Percentiles rank a stretch among this genome's conserved stretches.
These are phyloP conservation scores for Perognathus longimembris DNA, from an alignment of 2,113 vertebrate genomes.

Conservation along the genomic window DNA sequence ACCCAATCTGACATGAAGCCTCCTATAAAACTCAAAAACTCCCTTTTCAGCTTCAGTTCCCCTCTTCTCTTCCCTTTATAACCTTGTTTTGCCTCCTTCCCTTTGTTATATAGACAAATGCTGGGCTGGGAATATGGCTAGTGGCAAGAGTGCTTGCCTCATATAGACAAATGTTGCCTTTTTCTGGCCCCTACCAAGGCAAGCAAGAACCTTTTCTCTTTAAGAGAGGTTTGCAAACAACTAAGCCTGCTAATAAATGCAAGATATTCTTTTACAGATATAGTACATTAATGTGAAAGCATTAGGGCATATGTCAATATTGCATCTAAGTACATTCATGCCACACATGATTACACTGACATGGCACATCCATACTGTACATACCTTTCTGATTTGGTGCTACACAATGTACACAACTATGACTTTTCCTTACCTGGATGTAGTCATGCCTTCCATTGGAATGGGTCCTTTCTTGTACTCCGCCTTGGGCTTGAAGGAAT, in stretches of 20 bases:
- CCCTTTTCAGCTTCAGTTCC: not conserved
- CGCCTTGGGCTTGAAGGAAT: slow-evolving; percentile 79
- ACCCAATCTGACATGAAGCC: not conserved
- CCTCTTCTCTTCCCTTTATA: not conserved
- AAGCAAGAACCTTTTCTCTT: slow-evolving; percentile 28
- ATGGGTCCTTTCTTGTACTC: not conserved
- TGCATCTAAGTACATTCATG: too few species aligned
- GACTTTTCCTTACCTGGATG: slow-evolving; percentile 76
- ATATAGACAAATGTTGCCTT: not conserved
- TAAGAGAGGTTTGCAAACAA: not conserved
- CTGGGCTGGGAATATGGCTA: too few species aligned
- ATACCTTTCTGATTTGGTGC: not conserved
- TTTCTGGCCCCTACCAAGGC: not conserved
- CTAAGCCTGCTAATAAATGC: not conserved
- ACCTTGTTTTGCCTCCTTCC: not conserved
- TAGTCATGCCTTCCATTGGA: slow-evolving; percentile 82
- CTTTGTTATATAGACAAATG: not conserved
- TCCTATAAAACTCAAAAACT: not conserved
- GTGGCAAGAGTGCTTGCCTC: too few species aligned
- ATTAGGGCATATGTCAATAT: not conserved
- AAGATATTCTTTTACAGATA: not conserved
- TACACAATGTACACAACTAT: too few species aligned
- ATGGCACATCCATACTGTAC: not conserved
- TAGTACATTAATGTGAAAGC: not conserved
- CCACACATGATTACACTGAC: too few species aligned